Conservation (phyloP, 2,113 vertebrate species). For the Tenrec ecaudatus region DNA sequence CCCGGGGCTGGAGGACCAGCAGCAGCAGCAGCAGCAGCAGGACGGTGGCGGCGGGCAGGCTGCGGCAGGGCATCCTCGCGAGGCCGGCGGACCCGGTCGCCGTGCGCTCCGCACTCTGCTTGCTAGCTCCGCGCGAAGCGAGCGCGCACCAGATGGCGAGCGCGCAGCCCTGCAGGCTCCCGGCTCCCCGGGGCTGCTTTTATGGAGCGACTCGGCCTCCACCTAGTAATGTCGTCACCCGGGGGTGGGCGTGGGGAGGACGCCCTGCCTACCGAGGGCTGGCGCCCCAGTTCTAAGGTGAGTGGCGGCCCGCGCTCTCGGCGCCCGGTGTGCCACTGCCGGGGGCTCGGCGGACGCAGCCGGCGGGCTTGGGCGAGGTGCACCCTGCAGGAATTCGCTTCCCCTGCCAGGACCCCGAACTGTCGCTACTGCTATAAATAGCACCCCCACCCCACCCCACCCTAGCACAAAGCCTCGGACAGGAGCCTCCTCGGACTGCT, state of each 20-base stretch:
- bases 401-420: neutral
- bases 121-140: neutral
- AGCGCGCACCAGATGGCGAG: neutral
- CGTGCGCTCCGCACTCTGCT: neutral
- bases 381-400: neutral
- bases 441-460: no score
- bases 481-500: neutral
- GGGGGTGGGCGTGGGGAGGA: neutral
- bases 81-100: neutral
- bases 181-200: slow-evolving; percentile 71
- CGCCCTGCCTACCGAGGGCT: slow-evolving; percentile 77
- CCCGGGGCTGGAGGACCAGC: slow-evolving; percentile 71
- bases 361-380: neutral
- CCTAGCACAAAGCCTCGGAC: neutral
- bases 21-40: slow-evolving; percentile 49
- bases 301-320: neutral
- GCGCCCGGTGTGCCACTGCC: neutral
- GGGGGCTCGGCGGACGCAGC: neutral
- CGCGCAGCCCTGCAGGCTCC: slow-evolving; percentile 44
- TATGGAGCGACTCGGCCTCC: slow-evolving; percentile 81
- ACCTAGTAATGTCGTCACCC: slow-evolving; percentile 85
- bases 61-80: slow-evolving; percentile 81
- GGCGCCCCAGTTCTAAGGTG: slow-evolving; percentile 65
- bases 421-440: neutral
- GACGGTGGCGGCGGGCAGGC: slow-evolving; percentile 56